Conservation (phyloP, 2,113 vertebrate species). For the Pavo muticus region DNA sequence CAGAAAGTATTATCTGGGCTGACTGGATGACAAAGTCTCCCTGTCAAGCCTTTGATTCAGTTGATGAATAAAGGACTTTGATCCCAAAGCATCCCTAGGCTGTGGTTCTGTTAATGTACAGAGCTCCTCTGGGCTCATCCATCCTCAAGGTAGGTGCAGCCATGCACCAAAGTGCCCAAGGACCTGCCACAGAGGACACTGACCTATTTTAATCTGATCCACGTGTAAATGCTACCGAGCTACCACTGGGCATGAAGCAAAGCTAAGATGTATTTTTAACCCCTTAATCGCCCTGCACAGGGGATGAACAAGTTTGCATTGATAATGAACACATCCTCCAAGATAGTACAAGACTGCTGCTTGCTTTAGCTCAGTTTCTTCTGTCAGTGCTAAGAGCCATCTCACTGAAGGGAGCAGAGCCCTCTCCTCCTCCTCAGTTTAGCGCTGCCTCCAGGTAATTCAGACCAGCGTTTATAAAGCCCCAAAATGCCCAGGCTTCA, state of each 20-base stretch:
- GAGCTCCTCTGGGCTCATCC: slow-evolving; percentile 62
- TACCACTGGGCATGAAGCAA: slow-evolving; percentile 63
- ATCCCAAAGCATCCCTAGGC: slow-evolving; percentile 57
- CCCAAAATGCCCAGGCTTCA: not conserved
- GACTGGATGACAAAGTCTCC: slow-evolving; percentile 18
- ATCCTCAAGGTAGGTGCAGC: slow-evolving; percentile 70
- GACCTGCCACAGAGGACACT: slow-evolving; percentile 66
- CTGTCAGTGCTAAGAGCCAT: not conserved
- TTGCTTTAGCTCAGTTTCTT: not conserved
- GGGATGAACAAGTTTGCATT: not conserved
- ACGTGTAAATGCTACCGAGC: slow-evolving; percentile 56
- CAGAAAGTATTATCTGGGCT: slow-evolving; percentile 49
- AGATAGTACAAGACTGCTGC: not conserved
- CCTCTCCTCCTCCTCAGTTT: not conserved
- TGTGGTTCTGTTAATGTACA: slow-evolving; percentile 59
- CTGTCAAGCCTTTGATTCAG: slow-evolving; percentile 65
- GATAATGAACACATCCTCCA: not conserved
- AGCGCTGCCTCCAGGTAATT: not conserved
- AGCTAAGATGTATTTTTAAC: slow-evolving; percentile 67
- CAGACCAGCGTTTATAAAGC: not conserved
- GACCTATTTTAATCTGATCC: slow-evolving; percentile 75
- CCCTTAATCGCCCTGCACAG: not conserved
- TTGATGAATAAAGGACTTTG: slow-evolving; percentile 67
- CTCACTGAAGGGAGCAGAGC: not conserved
- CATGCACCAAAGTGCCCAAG: slow-evolving; percentile 64